Evolutionary conservation across 2,797 vertebrate genomes (phyloP), one percentile per base, ranked within the genome.

Genomic region (Hyperoplus lanceolatus): DNA sequence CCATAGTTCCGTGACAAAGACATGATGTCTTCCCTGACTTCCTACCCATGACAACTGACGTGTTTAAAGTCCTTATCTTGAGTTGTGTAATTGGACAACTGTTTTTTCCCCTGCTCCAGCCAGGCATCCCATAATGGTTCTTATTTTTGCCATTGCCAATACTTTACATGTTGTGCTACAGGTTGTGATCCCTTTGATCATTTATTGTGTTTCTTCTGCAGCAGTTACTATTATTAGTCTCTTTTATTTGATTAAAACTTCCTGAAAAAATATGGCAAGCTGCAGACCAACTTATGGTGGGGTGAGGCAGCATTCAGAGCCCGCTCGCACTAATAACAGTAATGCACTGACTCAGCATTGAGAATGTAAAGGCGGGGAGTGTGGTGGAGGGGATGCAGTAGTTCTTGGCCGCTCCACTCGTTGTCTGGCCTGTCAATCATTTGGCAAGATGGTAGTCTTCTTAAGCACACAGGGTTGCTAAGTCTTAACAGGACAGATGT

Each of bases 301-400:
- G 29, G 66, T 75, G 80, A 85, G 78, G 80, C 80, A 80, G 82
- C 76, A 77, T 87, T 81, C 75, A 85, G 77, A 79, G 68, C 77
- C 69, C 8, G 58, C 79, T 88, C 88, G 60, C 79, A 87, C 82
- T 92, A 93, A 91, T 93, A 90, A 90, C 78, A 66, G 85, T 91
- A 93, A 93, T 93, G 90, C 82, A 91, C 90, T 93, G 91, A 94
- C 89, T 93, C 91, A 93, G 93, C 90, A 85, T 49, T 75, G 70
- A 78, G 74, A 81, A 78, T 82, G 73, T 83, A 80, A 85, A 86
- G 41, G 56, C 42, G 9, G 56, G 64, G 66, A 45, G 61, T 57
- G 65, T 73, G 71, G 58, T 21, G 82, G 66, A 45, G 58, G 61
- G 60, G 61, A 67, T 81, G 81, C 80, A 67, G 75, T 79, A 74